These are phyloP conservation scores for Bimastos eiseni DNA, from an alignment of 2,888 invertebrate species.

Conservation along the genomic window DNA sequence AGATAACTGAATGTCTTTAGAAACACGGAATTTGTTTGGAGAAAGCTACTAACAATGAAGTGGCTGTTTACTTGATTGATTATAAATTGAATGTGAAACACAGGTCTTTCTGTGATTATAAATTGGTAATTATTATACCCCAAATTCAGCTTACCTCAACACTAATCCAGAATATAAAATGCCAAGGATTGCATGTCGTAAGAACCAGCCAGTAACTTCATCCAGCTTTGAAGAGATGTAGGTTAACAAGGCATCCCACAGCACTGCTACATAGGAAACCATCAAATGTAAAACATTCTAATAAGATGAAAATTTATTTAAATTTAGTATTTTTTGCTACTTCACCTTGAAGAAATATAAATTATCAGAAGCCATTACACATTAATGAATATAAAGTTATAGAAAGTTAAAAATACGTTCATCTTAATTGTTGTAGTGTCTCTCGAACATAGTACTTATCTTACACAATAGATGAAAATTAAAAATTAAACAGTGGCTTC, in stretches of 20 bases:
- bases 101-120: background rate
- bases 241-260: constrained; percentile 15
- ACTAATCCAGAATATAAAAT: constrained; percentile 70
- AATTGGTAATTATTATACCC: background rate
- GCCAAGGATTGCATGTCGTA: constrained; percentile 69
- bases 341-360: background rate
- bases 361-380: background rate
- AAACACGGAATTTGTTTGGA: background rate
- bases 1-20: background rate
- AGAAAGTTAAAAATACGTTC: background rate
- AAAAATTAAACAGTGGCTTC: too few relatives aligned
- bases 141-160: constrained; percentile 68
- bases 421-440: background rate
- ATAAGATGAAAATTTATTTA: background rate
- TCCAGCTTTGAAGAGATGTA: constrained; percentile 26
- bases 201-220: constrained; percentile 14
- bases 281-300: background rate
- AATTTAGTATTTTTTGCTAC: background rate
- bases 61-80: background rate
- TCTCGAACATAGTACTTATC: too few relatives aligned
- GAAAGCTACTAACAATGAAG: background rate
- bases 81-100: background rate
- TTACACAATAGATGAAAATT: too few relatives aligned
- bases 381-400: background rate
- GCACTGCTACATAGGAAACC: background rate